A percentile compares a stretch with the other conserved stretches of the same genome.
Conservation (phyloP, 2,797 vertebrate species). For the Acridotheres tristis region DNA sequence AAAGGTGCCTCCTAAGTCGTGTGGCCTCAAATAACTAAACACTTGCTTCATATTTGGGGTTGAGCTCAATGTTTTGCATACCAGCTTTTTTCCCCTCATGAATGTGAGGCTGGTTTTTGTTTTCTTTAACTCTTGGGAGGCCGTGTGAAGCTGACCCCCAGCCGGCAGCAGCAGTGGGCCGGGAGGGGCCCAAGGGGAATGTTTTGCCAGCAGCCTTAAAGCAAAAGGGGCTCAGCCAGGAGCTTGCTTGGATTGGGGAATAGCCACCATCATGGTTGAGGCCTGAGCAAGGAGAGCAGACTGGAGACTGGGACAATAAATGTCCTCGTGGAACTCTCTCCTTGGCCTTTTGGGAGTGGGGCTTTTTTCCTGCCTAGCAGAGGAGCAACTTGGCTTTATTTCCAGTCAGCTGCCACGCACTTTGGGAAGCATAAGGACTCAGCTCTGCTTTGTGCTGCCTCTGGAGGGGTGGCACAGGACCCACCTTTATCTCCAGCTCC, state of each 20-base stretch:
- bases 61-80: constrained; percentile 63
- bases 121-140: constrained; percentile 60
- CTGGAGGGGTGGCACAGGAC: fast-evolving
- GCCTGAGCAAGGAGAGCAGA: fast-evolving
- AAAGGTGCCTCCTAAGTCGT: constrained; percentile 14
- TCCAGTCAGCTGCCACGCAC: fast-evolving
- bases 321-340: not conserved
- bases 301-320: fast-evolving
- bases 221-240: not conserved
- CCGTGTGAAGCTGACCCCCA: constrained; percentile 49
- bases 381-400: not conserved
- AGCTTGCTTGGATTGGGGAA: not conserved
- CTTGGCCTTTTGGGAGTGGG: not conserved
- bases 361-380: not conserved
- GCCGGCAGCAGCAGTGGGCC: not conserved
- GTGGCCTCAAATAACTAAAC: constrained; percentile 32
- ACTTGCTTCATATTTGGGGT: constrained; percentile 63
- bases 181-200: not conserved
- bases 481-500: not conserved
- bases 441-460: not conserved
- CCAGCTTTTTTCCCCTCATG: constrained; percentile 8
- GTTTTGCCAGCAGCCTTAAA: not conserved
- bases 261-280: fast-evolving
- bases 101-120: not conserved
- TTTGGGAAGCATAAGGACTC: fast-evolving